Percentiles rank a stretch among this genome's conserved stretches.
Evolutionary conservation across 2,797 vertebrate genomes (phyloP).

Genomic region (Cirrhinus molitorella): DNA sequence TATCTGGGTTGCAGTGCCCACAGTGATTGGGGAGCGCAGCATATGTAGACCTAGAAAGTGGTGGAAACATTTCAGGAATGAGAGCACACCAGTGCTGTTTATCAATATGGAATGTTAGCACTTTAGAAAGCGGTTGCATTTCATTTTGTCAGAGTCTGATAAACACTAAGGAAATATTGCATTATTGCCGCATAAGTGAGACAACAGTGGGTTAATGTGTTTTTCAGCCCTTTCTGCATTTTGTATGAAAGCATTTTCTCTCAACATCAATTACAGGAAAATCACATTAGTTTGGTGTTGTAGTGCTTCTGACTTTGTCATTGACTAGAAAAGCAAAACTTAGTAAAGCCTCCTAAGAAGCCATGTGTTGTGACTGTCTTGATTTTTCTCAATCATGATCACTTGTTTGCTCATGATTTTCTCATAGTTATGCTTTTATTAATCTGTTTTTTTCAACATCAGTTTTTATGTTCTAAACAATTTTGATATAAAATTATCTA

Average conservation of each 20-base stretch:
- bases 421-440: not conserved
- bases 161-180: constrained; percentile 1
- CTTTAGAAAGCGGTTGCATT: not conserved
- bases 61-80: constrained; percentile 11
- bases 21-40: constrained; percentile 28
- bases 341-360: not conserved
- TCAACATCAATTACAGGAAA: constrained; percentile 3
- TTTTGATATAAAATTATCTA: no score
- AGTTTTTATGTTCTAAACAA: no score
- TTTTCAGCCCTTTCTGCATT: not conserved
- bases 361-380: not conserved
- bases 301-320: not conserved
- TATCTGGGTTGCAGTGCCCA: constrained; percentile 48
- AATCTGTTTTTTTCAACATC: not conserved
- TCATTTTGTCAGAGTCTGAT: not conserved
- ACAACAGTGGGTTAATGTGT: constrained; percentile 8
- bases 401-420: not conserved
- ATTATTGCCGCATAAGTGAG: not conserved
- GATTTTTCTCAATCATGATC: not conserved
- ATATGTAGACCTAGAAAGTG: constrained; percentile 26
- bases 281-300: constrained; percentile 13
- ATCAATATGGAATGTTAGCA: constrained; percentile 4
- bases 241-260: not conserved
- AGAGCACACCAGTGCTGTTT: constrained; percentile 9
- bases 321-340: constrained; percentile 3